Evolutionary conservation across 1,140 invertebrate species (phyloP), one percentile per base, ranked within the genome.

Genomic region (Drosophila guanche): DNA sequence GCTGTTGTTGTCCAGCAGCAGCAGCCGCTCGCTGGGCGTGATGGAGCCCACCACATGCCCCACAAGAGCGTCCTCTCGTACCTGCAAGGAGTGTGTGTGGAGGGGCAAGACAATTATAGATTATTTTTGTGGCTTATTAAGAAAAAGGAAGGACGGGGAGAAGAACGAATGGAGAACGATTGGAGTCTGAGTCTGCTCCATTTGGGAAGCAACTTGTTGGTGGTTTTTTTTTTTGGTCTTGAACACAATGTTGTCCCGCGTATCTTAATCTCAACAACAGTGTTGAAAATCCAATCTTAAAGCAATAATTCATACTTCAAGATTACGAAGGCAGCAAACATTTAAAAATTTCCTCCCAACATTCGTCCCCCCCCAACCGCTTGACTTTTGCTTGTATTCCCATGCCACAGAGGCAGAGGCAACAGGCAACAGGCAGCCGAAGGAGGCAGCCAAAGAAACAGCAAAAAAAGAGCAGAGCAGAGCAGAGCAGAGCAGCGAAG

Each of bases 11-110:
- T 92, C 91, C 6, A 92, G 72, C 84, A 94, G 94, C 53, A 93
- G 92, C 3, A 92, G 91, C 12, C 93, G 94, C 88, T 97, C 95
- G 29, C 94, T 94, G 22, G 95, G 95, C 1, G 95, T 94, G 12
- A 98, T 95, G 5, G 95, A 95, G 2, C 97, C 97, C 4, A 97
- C 94, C 7, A 95, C 92, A 65, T 95, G 93, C 1, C 96, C 96
- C 20, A 97, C 94, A 78, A 92, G 92, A 0, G 95, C 95, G 90
- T 96, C 94, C 92, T 98, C 97, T 56, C 94, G 93, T 23, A 97
- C 94, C 95, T 96, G 91, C 55, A 92, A 91, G 22, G 58, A 76
- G 70, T 66, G 58, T n/a, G 45, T 45, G 37, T 43, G 51, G 52
- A 70, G 58, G 52, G 46, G 33, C 53, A 57, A 23, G 69, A 56